Base-by-base conservation (phyloP, 2,797 vertebrate genomes). In the Scarus forsteni region DNA sequence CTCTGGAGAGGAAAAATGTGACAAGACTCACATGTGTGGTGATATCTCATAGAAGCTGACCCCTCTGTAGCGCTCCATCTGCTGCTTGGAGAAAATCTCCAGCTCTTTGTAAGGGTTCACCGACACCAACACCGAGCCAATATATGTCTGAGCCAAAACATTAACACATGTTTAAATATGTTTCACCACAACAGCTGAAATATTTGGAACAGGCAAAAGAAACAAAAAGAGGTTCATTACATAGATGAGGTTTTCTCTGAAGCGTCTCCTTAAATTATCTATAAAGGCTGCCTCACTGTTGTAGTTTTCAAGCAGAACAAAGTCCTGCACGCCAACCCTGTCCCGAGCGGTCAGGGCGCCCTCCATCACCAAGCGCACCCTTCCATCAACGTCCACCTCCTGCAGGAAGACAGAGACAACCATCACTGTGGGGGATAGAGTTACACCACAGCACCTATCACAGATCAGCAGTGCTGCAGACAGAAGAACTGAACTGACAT, bases 11-110 rank as follows among this genome's bases (percentile, higher is more conserved):
- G 27, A 53, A 57, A 45, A 43, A 52, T 73, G 59, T 1, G 18
- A 27, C 12, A 51, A n/a, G 66, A 92, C 97, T 97, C 89, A 99
- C 97, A 99, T 95, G 79, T 99, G 98, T 27, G 98, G 98, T 0
- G 97, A 97, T 83, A 98, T 95, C 80, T 99, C 97, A 13, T 97
- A 98, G 85, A 98, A 98, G 90, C 95, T 97, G 70, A 98, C 96
- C 16, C 97, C 97, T 93, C 96, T 93, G 77, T 99, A 98, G 14
- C 96, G 95, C 49, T 96, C 94, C 97, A 98, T 99, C 94, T 98
- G 97, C 45, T 88, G 91, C 70, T 92, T 84, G 0, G 96, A 97
- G 86, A 98, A 99, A 90, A 99, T 96, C 67, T 96, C 96, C 76
- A 99, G 90, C 56, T 94, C 94, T 86, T 89, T 94, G 89, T 94